phyloP scores from a whole-genome alignment of 2,113 vertebrate species.

The Scytalopus superciliaris region DNA sequence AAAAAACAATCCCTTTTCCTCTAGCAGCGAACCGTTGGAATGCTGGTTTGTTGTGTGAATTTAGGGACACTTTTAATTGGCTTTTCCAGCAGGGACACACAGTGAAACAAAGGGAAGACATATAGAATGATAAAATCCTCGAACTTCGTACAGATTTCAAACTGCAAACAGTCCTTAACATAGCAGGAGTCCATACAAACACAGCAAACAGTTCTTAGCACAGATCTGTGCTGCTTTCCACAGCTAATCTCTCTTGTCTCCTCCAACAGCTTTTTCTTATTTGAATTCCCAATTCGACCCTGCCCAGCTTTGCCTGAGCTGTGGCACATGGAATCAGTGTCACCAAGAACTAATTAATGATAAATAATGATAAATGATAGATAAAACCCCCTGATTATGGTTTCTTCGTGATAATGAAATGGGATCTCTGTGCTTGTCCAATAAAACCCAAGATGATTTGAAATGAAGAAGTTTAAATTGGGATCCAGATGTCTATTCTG shows the following conservation, averaged over 20 bases:
- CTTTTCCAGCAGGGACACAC: too few species aligned
- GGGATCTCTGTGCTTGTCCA: not conserved
- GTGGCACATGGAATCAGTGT: not conserved
- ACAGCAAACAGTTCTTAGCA: too few species aligned
- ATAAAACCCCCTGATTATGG: not conserved
- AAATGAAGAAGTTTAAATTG: not conserved
- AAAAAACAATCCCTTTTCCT: not conserved
- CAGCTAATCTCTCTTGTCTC: too few species aligned
- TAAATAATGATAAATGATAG: not conserved
- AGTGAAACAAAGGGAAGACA: too few species aligned
- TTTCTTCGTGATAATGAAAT: not conserved
- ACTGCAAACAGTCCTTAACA: too few species aligned
- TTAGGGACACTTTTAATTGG: not conserved
- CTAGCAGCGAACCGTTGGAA: accelerated
- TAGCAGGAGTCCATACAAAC: too few species aligned
- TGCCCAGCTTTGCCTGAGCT: not conserved
- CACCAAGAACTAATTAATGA: not conserved
- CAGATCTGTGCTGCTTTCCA: too few species aligned
- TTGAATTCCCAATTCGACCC: not conserved
- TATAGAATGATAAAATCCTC: too few species aligned
- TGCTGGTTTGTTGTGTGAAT: not conserved
- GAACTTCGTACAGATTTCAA: too few species aligned
- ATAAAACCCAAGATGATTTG: not conserved
- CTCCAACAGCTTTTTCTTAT: too few species aligned
- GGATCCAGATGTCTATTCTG: not conserved